Conservation (phyloP, 2,113 vertebrate genomes). For the Sphaerodactylus townsendi region DNA sequence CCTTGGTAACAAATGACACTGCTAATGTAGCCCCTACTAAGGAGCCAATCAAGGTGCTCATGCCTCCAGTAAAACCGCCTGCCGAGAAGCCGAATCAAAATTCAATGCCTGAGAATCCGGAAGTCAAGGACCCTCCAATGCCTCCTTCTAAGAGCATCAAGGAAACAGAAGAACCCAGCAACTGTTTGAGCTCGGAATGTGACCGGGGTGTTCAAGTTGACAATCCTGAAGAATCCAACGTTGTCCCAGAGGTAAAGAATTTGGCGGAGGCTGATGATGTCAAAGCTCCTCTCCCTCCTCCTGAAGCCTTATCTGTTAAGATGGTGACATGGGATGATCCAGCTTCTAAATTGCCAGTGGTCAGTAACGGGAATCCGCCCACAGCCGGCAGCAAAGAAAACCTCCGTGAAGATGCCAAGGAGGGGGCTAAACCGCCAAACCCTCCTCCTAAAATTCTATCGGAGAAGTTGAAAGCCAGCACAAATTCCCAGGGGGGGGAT, state of each 20-base stretch:
- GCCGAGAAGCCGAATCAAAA: constrained; percentile 43
- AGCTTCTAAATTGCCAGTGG: constrained; percentile 1
- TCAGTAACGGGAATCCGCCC: constrained; percentile 34
- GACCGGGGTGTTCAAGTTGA: constrained; percentile 41
- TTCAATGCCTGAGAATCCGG: constrained; percentile 36
- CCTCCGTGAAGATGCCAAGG: constrained; percentile 39
- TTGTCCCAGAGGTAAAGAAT: constrained; percentile 43
- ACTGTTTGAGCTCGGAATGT: constrained; percentile 41
- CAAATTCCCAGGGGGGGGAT: constrained; percentile 29
- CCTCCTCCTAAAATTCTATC: constrained; percentile 69
- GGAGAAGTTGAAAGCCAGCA: constrained; percentile 59
- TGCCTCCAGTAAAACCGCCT: constrained; percentile 72
- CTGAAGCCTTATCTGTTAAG: constrained; percentile 62
- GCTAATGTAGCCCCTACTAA: constrained; percentile 51
- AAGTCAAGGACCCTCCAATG: constrained; percentile 50
- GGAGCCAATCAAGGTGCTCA: constrained; percentile 65
- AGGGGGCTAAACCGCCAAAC: constrained; percentile 56
- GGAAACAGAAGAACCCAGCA: constrained; percentile 66
- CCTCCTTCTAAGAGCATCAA: constrained; percentile 74
- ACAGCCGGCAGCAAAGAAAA: constrained; percentile 38
- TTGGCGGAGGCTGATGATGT: constrained; percentile 38
- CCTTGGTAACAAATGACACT: constrained; percentile 42
- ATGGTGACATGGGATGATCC: constrained; percentile 76
- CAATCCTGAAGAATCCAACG: background rate
- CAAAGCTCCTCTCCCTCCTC: constrained; percentile 65